Conservation (phyloP, 2,888 invertebrate species). For the Netelia inedita region DNA sequence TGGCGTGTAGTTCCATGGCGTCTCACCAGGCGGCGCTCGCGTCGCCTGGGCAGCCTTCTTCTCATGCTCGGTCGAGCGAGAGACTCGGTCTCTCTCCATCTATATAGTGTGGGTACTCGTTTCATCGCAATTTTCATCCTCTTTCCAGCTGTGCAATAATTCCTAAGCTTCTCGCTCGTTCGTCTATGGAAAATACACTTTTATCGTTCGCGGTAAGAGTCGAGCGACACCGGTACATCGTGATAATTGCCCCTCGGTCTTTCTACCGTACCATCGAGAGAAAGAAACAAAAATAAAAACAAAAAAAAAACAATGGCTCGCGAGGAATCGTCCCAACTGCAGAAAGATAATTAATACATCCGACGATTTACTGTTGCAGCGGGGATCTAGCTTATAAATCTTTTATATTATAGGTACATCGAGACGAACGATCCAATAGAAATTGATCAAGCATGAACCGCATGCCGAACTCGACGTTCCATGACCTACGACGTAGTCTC, state of each 20-base stretch:
- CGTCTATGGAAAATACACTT: conserved; percentile 41
- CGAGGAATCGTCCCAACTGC: conserved; percentile 13
- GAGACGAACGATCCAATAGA: conserved; percentile 50
- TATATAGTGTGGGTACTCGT: conserved; percentile 10
- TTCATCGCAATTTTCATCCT: conserved; percentile 41
- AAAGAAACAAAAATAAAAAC: conserved; percentile 16
- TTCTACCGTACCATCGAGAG: neutral
- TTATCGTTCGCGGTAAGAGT: conserved; percentile 6
- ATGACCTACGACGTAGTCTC: conserved; percentile 58
- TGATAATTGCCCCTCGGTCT: no score
- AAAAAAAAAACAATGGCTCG: conserved; percentile 4
- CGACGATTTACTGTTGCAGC: conserved; percentile 21
- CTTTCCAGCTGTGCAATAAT: conserved; percentile 23
- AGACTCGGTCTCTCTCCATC: conserved; percentile 51
- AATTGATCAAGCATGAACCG: conserved; percentile 59
- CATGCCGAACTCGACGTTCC: conserved; percentile 47
- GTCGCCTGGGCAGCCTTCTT: conserved; percentile 24
- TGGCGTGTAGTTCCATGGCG: conserved; percentile 38
- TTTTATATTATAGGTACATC: neutral
- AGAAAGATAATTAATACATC: conserved; percentile 38
- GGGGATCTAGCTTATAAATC: neutral
- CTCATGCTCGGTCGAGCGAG: conserved; percentile 73
- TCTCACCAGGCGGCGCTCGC: conserved; percentile 57
- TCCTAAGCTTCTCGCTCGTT: conserved; percentile 33
- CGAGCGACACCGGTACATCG: no score